A percentile compares a stretch with the other conserved stretches of the same genome.
Evolutionary conservation across 2,888 invertebrate genomes (phyloP).

Genomic region (Drosophila gaucha): DNA sequence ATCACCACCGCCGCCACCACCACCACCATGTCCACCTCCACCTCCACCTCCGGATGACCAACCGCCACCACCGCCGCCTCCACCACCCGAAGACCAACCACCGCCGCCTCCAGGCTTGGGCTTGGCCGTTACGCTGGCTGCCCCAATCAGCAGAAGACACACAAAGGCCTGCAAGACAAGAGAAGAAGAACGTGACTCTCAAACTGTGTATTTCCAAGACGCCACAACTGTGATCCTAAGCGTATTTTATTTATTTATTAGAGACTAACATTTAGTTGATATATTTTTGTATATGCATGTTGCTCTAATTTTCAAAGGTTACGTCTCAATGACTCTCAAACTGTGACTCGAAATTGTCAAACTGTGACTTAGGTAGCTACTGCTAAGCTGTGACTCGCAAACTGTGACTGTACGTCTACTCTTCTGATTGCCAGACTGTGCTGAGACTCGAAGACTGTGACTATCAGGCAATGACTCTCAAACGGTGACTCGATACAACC

Average conservation of each 20-base stretch:
- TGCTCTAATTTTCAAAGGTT: too few relatives aligned
- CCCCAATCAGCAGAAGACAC: conserved; percentile 81
- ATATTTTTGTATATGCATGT: too few relatives aligned
- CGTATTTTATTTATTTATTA: too few relatives aligned
- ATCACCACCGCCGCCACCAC: conserved; percentile 64
- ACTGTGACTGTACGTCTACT: not conserved
- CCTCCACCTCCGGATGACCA: conserved; percentile 55
- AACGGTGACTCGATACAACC: not conserved
- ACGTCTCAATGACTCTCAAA: not conserved
- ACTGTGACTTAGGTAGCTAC: too few relatives aligned
- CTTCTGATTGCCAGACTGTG: not conserved
- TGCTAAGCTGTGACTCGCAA: not conserved
- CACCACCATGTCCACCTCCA: conserved; percentile 61
- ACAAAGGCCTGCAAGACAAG: conserved; percentile 74
- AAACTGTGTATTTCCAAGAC: not conserved
- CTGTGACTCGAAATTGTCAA: not conserved
- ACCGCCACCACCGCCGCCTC: conserved; percentile 70
- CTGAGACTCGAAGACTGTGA: not conserved
- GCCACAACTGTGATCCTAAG: not conserved
- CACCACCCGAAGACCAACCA: conserved; percentile 69
- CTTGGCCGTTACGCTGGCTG: conserved; percentile 80
- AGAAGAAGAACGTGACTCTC: not conserved
- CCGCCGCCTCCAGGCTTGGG: conserved; percentile 79
- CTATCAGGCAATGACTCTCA: not conserved
- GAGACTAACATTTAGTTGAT: too few relatives aligned